phyloP scores from a whole-genome alignment of 2,888 invertebrate genomes.

The Mythimna vitellina region DNA sequence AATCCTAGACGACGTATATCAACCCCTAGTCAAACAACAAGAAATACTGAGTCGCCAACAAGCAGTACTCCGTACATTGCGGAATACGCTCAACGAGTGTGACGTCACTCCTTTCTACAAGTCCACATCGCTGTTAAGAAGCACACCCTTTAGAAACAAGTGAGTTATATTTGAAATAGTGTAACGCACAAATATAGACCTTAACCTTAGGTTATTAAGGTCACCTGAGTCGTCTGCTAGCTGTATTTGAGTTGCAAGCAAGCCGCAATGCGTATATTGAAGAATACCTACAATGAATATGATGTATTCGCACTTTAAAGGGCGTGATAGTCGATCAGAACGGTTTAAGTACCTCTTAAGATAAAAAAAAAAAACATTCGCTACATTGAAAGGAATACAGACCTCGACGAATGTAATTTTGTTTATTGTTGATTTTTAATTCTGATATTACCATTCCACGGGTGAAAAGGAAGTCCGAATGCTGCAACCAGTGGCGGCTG shows the following conservation, averaged over 20 bases:
- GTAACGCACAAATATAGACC: too few species aligned
- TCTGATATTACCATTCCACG: too few species aligned
- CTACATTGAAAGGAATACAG: too few species aligned
- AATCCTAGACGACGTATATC: slow-evolving; percentile 94
- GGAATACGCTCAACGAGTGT: slow-evolving; percentile 81
- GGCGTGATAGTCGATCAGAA: too few species aligned
- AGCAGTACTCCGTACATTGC: slow-evolving; percentile 83
- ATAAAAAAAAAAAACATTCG: too few species aligned
- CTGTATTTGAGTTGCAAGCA: slow-evolving; percentile 78
- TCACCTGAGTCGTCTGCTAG: too few species aligned
- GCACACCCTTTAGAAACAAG: slow-evolving; percentile 82
- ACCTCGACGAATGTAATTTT: too few species aligned
- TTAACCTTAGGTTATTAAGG: too few species aligned
- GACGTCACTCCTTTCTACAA: slow-evolving; percentile 78
- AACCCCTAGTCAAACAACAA: slow-evolving; percentile 94
- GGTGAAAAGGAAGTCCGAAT: too few species aligned
- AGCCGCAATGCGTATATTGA: slow-evolving; percentile 82
- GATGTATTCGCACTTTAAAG: slow-evolving; percentile 59
- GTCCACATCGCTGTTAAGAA: slow-evolving; percentile 80
- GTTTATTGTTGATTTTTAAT: too few species aligned
- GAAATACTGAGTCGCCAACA: slow-evolving; percentile 92
- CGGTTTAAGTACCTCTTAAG: too few species aligned
- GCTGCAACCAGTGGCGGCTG: too few species aligned
- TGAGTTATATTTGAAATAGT: slow-evolving; percentile 49
- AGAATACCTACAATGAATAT: slow-evolving; percentile 80